Evolutionary conservation across 1,140 invertebrate species (phyloP), one percentile per base, ranked within the genome.

Genomic region (Tetramorium simillimum): DNA sequence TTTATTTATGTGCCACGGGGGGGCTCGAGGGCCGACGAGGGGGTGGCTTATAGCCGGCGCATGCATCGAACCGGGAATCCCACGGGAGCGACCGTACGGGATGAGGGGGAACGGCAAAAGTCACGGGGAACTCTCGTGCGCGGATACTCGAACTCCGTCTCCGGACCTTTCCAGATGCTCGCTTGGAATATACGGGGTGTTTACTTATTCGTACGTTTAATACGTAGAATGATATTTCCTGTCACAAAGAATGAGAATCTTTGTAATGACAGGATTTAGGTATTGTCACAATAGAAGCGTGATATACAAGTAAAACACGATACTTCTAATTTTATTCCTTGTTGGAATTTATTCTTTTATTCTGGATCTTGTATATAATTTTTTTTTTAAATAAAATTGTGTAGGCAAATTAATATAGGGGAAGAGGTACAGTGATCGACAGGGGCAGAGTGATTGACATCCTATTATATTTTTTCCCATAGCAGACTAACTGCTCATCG

Each of bases 1-100:
- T 94, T 94, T 94, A 94, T 94, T 94, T 94, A 94, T 94, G 93
- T 93, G 89, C 90, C 73, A 90, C 89, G 70, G 90, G 91, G 89
- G 65, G 90, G 73, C 77, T 70, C 46, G 88, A 33, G 33, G 82
- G 81, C 78, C 86, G 65, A 73, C 85, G 63, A 69, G 81, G 90
- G 73, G 88, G 81, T 56, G 86, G 90, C 91, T 90, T 90, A 89
- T 69, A 75, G 78, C 76, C 70, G 76, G 86, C 67, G 86, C 80
- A 90, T 89, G 92, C 90, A 89, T 90, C 89, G 89, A 88, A 75
- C 89, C 78, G 49, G 86, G 89, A 89, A 86, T 93, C 92, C 90
- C 89, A 63, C 53, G 90, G 91, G 92, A 92, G 69, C 56, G 63
- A 18, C 58, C 56, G 33, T 53, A 65, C 72, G 62, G 72, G 46